Evolutionary conservation across 2,113 vertebrate genomes (phyloP).

Genomic region (Pyrgilauda ruficollis): DNA sequence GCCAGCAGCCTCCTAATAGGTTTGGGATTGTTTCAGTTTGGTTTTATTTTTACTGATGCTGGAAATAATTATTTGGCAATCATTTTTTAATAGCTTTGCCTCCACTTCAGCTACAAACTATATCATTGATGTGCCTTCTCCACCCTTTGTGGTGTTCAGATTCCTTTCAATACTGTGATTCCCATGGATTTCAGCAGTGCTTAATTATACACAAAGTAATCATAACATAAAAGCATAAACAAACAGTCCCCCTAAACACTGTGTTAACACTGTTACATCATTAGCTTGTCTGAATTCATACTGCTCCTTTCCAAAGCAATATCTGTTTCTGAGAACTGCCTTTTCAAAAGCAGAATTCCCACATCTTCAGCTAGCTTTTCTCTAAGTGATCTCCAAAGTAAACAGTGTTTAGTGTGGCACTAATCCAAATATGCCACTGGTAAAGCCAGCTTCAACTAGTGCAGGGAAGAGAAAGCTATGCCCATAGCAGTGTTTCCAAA

Average conservation of each 20-base stretch:
- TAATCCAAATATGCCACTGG: conserved; percentile 62
- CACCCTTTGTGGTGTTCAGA: conserved; percentile 58
- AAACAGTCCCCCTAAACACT: conserved; percentile 1
- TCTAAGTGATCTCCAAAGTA: conserved; percentile 66
- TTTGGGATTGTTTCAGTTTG: neutral
- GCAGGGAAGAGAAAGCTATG: neutral
- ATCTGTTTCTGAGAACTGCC: conserved; percentile 54
- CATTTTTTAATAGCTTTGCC: neutral
- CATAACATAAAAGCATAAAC: conserved; percentile 56
- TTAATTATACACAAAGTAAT: conserved; percentile 75
- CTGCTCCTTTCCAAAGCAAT: conserved; percentile 38
- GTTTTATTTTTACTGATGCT: neutral
- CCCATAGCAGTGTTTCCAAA: neutral
- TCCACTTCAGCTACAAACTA: neutral
- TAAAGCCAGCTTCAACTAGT: conserved; percentile 56
- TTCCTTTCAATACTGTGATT: conserved; percentile 58
- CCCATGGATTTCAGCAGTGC: conserved; percentile 48
- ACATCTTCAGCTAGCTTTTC: conserved; percentile 49
- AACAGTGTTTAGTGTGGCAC: conserved; percentile 63
- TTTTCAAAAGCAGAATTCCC: conserved; percentile 65
- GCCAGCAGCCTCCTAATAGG: neutral
- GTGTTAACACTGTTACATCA: conserved; percentile 51
- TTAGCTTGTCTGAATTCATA: conserved; percentile 41
- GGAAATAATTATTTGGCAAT: conserved; percentile 14
- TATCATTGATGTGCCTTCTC: neutral